Base-by-base conservation (phyloP, 2,113 vertebrate genomes). In the Vulpes lagopus region DNA sequence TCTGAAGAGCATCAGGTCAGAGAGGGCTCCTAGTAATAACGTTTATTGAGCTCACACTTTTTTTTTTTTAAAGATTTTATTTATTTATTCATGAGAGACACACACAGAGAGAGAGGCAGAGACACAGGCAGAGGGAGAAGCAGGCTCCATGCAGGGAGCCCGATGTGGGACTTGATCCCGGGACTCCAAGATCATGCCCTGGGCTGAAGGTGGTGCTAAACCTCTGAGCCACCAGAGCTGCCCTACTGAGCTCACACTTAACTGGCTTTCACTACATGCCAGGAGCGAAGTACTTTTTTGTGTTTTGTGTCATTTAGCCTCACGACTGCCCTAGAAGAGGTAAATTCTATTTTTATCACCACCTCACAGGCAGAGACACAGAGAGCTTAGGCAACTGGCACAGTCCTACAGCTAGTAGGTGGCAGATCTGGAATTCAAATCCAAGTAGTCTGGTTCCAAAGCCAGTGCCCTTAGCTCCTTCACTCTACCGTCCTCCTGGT, bases 271-370 rank as follows among this genome's bases (percentile, higher is more conserved):
- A 22, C 32, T 12, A 9, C 35, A 15, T 20, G 49, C 65, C 73
- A 30, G 73, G 57, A 74, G 59, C 22, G 3, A 71, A 60, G 76
- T 59, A 25, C 43, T 73, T 93, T 93, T 71, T 20, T n/a, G 62
- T 93, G 32, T 43, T 20, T 38, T 57, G 11, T 14, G 57, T 73
- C 71, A 55, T 49, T 62, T 25, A 51, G 11, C 30, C 35, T 92
- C 89, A n/a, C 12, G 10, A 5, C 30, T 57, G 76, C 59, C 81
- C 49, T 79, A 20, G 53, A 79, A 32, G 32, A 32, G 53, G 87
- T 38, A 53, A 49, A 81, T 90, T 85, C 67, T 83, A 19, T 76
- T 16, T 87, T 88, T 62, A 73, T 67, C 76, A 53, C 49, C 23
- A 60, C 84, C 80, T 95, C 53, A 55, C 11, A 62, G 69, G 19